A percentile compares a stretch with the other conserved stretches of the same genome.
Conservation (phyloP, 2,797 vertebrate genomes). For the Mycteria americana region DNA sequence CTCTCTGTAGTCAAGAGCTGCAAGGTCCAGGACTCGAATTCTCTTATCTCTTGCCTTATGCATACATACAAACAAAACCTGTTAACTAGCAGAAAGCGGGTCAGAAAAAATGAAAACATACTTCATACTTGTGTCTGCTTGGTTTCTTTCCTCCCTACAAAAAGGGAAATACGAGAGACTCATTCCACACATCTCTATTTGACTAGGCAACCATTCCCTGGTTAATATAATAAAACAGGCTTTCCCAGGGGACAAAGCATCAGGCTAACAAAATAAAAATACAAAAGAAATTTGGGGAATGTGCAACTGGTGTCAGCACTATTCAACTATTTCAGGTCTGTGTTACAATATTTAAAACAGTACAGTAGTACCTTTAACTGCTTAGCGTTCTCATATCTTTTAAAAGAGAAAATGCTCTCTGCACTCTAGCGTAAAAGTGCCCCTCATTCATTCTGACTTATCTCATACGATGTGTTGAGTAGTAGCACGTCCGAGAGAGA, state of each 20-base stretch:
- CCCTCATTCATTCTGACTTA: neutral
- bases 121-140: neutral
- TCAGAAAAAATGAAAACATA: neutral
- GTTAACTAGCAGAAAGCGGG: neutral
- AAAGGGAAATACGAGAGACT: neutral
- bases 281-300: neutral
- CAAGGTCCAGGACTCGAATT: neutral
- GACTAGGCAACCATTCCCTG: neutral
- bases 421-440: neutral
- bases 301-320: neutral
- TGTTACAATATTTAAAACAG: neutral
- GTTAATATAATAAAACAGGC: neutral
- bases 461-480: too few species aligned
- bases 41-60: neutral
- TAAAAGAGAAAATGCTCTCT: neutral
- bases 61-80: neutral
- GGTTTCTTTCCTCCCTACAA: neutral
- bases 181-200: neutral
- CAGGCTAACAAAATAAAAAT: neutral
- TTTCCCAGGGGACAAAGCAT: neutral
- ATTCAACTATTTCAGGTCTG: neutral
- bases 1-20: neutral
- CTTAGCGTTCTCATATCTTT: neutral
- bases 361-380: neutral
- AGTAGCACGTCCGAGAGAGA: neutral